Evolutionary conservation across 2,113 vertebrate species (phyloP).

Genomic region (Sinocyclocheilus anophthalmus): DNA sequence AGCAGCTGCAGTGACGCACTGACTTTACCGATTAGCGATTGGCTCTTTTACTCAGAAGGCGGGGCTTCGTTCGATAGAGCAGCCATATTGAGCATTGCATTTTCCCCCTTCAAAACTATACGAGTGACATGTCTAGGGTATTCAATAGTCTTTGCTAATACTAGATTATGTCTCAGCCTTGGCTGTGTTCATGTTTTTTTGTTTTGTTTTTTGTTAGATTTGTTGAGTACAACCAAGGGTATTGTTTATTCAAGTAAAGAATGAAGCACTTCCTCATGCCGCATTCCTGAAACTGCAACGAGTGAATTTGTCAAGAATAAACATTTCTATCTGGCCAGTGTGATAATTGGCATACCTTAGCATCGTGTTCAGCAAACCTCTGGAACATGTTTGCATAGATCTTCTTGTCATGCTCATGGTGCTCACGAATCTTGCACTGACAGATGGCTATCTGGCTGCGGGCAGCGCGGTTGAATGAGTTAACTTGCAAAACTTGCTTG

Average conservation of each 20-base stretch:
- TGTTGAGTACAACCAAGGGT: constrained; percentile 5
- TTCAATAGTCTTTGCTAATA: no score
- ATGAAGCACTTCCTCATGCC: not conserved
- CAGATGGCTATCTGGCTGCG: constrained; percentile 84
- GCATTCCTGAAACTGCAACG: not conserved
- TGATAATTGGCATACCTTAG: constrained; percentile 77
- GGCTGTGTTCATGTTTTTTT: not conserved
- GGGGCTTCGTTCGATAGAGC: no score
- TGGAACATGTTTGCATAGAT: constrained; percentile 97
- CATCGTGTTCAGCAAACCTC: constrained; percentile 92
- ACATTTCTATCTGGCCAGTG: constrained; percentile 27
- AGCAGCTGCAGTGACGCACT: no score
- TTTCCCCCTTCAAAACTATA: no score
- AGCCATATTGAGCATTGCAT: no score
- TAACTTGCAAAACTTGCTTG: constrained; percentile 86
- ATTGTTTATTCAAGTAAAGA: constrained; percentile 9
- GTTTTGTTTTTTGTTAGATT: not conserved
- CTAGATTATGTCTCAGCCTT: constrained; percentile 2
- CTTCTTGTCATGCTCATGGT: constrained; percentile 89
- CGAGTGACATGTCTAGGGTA: no score
- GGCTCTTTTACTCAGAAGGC: no score
- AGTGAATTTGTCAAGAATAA: not conserved
- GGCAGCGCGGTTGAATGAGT: constrained; percentile 88
- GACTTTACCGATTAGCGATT: no score
- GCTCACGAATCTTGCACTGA: constrained; percentile 88